These are phyloP conservation scores for Camponotus pennsylvanicus DNA, from an alignment of 1,140 invertebrate genomes.

Conservation along the genomic window DNA sequence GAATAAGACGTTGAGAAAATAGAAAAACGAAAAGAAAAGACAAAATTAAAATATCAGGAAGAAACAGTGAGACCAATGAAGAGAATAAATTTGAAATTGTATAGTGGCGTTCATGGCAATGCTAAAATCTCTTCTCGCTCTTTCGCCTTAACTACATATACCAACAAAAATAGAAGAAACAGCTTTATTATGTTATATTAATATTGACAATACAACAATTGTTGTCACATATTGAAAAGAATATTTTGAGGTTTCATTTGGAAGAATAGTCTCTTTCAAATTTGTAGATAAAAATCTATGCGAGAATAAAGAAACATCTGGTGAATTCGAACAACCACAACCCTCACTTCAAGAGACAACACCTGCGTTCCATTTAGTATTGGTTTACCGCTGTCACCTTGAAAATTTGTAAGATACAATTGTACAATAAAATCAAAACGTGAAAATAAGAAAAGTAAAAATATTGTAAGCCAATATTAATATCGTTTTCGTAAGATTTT, in stretches of 20 bases:
- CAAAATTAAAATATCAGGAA: neutral
- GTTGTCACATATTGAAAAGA: neutral
- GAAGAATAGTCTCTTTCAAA: slow-evolving; percentile 84
- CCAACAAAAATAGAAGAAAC: neutral
- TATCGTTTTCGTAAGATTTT: neutral
- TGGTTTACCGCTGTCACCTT: slow-evolving; percentile 83
- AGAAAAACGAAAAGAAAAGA: neutral
- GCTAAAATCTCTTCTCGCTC: too few species aligned
- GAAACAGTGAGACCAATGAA: neutral
- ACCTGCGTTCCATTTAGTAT: slow-evolving; percentile 84
- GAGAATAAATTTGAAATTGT: neutral
- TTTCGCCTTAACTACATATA: too few species aligned
- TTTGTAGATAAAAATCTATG: slow-evolving; percentile 87
- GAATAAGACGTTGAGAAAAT: neutral
- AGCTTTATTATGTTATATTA: neutral
- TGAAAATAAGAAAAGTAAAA: neutral
- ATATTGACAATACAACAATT: neutral
- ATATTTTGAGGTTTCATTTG: slow-evolving; percentile 40
- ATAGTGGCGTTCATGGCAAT: neutral
- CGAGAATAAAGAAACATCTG: slow-evolving; percentile 90
- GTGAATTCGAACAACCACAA: slow-evolving; percentile 89
- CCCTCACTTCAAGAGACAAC: slow-evolving; percentile 91
- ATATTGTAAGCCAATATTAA: neutral
- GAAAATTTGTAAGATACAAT: slow-evolving; percentile 27
- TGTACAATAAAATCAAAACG: neutral